These are phyloP conservation scores for Latheticus oryzae DNA, from an alignment of 2,888 invertebrate species.

Conservation along the genomic window DNA sequence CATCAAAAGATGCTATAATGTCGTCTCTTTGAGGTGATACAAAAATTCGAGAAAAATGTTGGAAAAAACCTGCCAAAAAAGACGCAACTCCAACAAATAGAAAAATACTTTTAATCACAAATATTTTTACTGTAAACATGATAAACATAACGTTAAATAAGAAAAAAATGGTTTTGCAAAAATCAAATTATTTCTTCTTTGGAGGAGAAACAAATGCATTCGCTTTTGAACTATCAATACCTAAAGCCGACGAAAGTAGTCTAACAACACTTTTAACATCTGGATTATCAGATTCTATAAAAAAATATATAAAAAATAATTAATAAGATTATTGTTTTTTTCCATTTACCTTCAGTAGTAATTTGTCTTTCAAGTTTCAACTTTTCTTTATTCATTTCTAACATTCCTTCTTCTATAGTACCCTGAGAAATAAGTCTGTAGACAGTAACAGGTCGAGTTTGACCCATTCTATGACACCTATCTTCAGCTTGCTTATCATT, in stretches of 20 bases:
- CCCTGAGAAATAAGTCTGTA: slow-evolving; percentile 85
- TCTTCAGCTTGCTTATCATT: slow-evolving; percentile 99
- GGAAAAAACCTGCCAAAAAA: no score
- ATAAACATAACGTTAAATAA: no score
- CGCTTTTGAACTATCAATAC: slow-evolving; percentile 66
- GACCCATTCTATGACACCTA: slow-evolving; percentile 82
- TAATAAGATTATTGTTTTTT: no score
- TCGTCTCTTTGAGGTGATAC: no score
- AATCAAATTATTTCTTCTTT: no score
- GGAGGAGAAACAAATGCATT: slow-evolving; percentile 59
- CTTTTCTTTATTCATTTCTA: slow-evolving; percentile 90
- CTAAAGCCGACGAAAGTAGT: slow-evolving; percentile 82
- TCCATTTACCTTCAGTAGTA: slow-evolving; percentile 68
- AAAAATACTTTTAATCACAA: no score
- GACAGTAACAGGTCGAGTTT: slow-evolving; percentile 85
- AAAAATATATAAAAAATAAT: slow-evolving; percentile 32
- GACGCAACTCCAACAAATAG: no score
- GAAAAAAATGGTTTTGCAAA: no score
- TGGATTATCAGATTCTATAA: slow-evolving; percentile 76
- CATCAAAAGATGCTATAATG: no score
- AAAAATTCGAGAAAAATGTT: no score
- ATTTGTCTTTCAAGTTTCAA: slow-evolving; percentile 92
- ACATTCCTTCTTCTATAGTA: slow-evolving; percentile 94
- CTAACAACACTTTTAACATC: slow-evolving; percentile 85
- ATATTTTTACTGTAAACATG: no score